These are phyloP conservation scores for Anthophora plumipes DNA, from an alignment of 2,888 invertebrate genomes.

Conservation along the genomic window DNA sequence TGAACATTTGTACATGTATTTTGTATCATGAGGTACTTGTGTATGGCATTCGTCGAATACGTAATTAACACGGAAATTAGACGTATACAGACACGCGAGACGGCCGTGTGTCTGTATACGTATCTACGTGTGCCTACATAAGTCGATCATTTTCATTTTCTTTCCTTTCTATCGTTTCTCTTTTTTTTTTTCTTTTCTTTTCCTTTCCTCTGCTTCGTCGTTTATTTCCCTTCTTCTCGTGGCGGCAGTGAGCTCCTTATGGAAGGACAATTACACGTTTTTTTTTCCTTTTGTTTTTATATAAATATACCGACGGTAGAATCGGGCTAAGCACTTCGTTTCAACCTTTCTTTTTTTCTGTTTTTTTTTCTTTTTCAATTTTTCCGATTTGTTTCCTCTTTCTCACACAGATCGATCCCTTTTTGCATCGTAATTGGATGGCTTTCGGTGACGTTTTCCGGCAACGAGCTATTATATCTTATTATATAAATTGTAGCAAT, in stretches of 20 bases:
- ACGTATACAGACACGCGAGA: slow-evolving; percentile 58
- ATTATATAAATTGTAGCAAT: slow-evolving; percentile 39
- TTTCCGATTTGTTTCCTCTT: background rate
- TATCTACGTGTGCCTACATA: slow-evolving; percentile 57
- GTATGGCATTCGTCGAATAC: slow-evolving; percentile 83
- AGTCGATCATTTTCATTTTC: slow-evolving; percentile 64
- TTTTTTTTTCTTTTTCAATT: background rate
- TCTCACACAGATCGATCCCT: slow-evolving; percentile 41
- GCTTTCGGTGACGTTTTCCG: slow-evolving; percentile 54
- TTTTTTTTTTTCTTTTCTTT: slow-evolving; percentile 31
- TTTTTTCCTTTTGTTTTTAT: slow-evolving; percentile 24
- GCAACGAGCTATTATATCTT: slow-evolving; percentile 45
- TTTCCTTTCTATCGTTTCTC: slow-evolving; percentile 44
- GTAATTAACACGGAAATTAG: slow-evolving; percentile 72
- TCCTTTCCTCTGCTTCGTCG: slow-evolving; percentile 16
- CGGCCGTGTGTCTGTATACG: slow-evolving; percentile 39
- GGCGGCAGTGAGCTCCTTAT: slow-evolving; percentile 73
- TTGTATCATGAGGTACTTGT: slow-evolving; percentile 84
- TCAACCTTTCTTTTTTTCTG: background rate
- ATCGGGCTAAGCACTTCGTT: slow-evolving; percentile 35
- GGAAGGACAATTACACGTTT: slow-evolving; percentile 62
- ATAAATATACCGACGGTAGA: slow-evolving; percentile 61
- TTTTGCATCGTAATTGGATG: slow-evolving; percentile 60
- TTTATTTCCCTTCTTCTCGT: slow-evolving; percentile 56
- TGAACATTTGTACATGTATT: slow-evolving; percentile 84